Base-by-base conservation (phyloP, 2,888 invertebrate genomes). In the Labia minor region DNA sequence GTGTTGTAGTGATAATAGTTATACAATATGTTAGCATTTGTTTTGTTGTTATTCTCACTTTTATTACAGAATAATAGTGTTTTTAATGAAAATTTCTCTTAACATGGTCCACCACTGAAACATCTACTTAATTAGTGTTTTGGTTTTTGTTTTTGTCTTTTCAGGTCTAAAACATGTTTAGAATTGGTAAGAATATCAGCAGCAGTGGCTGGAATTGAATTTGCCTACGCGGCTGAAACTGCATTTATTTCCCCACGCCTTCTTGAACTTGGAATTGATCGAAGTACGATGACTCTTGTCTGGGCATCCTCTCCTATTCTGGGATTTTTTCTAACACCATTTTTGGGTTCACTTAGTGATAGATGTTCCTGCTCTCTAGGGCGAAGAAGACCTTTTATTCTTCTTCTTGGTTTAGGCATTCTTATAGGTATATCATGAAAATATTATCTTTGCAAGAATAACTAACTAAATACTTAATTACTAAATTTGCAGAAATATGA, bases 131-230 rank as follows among this genome's bases (percentile, higher is more conserved):
- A n/a, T n/a, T n/a, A n/a, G n/a, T n/a, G n/a, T n/a, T n/a, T n/a
- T n/a, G n/a, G n/a, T n/a, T n/a, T n/a, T n/a, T n/a, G n/a, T n/a
- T n/a, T n/a, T n/a, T n/a, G n/a, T n/a, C n/a, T 67, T 70, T 77
- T 63, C 76, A 92, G 92, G 78, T 81, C 83, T 71, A 94, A 94
- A 80, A 87, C 88, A 14, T 82, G 90, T 18, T 78, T 82, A 65
- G 94, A 95, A 76, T 78, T 96, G 72, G 85, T 95, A 71, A 83
- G 92, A 10, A 86, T 96, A 71, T 95, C 95, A 19, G 90, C 95
- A 0, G 95, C 95, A 0, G 95, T 97, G 0, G 95, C 95, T 90
- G 96, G 97, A 1, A 95, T 97, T 68, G 96, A 97, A 77, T 94
- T 97, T 78, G 95, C 96, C 0, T 97, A 97, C 75, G 95, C 97